phyloP scores from a whole-genome alignment of 1,140 invertebrate genomes.

The Drosophila prosaltans region DNA sequence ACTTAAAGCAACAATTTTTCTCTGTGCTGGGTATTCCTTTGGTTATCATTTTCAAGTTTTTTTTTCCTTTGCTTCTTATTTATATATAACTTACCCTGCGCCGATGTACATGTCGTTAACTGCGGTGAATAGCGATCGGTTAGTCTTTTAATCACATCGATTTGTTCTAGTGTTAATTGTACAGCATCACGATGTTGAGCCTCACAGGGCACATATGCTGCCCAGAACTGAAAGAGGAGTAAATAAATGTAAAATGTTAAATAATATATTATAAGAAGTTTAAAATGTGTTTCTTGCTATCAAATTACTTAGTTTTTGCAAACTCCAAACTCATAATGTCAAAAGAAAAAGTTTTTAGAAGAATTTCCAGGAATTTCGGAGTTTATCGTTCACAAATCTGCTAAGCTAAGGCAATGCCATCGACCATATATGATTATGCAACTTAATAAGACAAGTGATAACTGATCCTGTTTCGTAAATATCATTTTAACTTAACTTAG shows the following conservation, averaged over 20 bases:
- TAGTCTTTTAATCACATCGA: slow-evolving; percentile 91
- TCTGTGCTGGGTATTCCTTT: slow-evolving; percentile 42
- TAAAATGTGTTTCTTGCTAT: too few species aligned
- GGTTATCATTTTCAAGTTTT: slow-evolving; percentile 15
- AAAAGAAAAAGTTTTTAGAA: too few species aligned
- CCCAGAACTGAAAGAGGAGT: slow-evolving; percentile 90
- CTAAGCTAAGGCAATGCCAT: too few species aligned
- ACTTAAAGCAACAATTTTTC: slow-evolving; percentile 33
- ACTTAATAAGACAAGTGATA: too few species aligned
- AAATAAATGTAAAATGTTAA: background rate
- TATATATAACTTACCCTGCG: slow-evolving; percentile 86
- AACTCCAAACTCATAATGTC: too few species aligned
- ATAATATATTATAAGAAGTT: too few species aligned
- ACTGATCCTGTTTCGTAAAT: too few species aligned
- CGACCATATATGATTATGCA: too few species aligned
- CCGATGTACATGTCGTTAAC: slow-evolving; percentile 87
- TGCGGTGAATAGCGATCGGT: slow-evolving; percentile 87
- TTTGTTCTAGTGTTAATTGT: slow-evolving; percentile 91
- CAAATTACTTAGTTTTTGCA: too few species aligned
- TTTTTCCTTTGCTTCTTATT: background rate
- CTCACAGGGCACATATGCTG: slow-evolving; percentile 93
- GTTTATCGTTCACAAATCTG: too few species aligned
- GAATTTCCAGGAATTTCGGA: too few species aligned
- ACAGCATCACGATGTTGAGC: slow-evolving; percentile 92
- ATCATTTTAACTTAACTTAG: too few species aligned